phyloP scores from a whole-genome alignment of 2,113 vertebrate genomes.

The Pardalotus punctatus region DNA sequence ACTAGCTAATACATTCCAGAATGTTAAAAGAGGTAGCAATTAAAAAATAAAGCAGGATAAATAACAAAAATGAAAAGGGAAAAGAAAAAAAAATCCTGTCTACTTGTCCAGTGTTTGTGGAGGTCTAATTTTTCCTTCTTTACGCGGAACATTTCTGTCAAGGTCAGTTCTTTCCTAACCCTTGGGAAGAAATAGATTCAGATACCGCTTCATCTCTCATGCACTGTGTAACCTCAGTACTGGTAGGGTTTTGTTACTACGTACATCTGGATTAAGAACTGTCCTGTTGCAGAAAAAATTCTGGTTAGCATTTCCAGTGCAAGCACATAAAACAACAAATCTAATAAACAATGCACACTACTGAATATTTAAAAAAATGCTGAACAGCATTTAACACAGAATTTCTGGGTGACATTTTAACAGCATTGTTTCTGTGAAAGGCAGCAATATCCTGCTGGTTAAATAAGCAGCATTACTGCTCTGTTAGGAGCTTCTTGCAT shows the following conservation, averaged over 20 bases:
- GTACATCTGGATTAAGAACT: not conserved
- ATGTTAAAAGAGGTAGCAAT: not conserved
- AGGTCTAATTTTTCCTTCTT: not conserved
- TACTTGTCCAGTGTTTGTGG: not conserved
- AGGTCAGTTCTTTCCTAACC: not conserved
- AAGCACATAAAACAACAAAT: not conserved
- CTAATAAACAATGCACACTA: not conserved
- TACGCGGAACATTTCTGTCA: not conserved
- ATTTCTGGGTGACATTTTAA: not conserved
- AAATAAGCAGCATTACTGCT: not conserved
- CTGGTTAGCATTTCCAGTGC: not conserved
- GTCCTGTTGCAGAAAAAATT: not conserved
- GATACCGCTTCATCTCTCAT: not conserved
- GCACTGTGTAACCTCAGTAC: not conserved
- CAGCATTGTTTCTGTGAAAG: not conserved
- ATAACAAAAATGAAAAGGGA: not conserved
- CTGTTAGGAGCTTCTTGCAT: not conserved
- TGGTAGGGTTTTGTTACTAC: not conserved
- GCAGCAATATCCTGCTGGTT: not conserved
- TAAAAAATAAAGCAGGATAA: not conserved
- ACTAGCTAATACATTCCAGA: not conserved
- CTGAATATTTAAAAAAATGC: not conserved
- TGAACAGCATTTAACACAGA: not conserved
- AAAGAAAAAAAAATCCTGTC: not conserved
- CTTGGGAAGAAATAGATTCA: not conserved